Conservation (phyloP, 2,113 vertebrate genomes). For the Myotis lucifugus region DNA sequence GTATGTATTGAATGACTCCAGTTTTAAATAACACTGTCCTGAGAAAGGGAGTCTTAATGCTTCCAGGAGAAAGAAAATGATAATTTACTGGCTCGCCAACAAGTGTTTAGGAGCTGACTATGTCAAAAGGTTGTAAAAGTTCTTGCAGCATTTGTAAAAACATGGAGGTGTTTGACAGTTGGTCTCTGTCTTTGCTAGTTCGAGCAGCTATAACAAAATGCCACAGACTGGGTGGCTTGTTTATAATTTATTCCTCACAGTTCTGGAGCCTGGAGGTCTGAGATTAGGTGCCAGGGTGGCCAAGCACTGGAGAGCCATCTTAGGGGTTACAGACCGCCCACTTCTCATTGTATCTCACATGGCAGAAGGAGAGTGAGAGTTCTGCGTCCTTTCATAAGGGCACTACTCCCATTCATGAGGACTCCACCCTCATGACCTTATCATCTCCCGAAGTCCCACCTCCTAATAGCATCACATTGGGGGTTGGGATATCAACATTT, state of each 20-base stretch:
- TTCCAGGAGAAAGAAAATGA: slow-evolving; percentile 8
- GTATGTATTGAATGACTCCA: background rate
- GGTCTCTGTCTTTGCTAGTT: background rate
- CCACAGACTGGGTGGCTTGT: background rate
- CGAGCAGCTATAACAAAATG: background rate
- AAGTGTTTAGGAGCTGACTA: background rate
- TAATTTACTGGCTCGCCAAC: background rate
- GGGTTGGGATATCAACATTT: background rate
- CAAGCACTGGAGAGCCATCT: background rate
- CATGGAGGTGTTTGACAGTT: background rate
- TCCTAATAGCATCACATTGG: background rate
- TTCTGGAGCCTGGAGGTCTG: background rate
- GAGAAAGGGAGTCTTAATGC: background rate
- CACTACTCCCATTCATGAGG: background rate
- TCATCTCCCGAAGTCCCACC: background rate
- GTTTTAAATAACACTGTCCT: background rate
- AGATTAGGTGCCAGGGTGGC: background rate
- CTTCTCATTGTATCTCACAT: background rate
- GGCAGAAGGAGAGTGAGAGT: background rate
- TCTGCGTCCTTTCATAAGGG: background rate
- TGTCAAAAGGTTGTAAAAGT: background rate
- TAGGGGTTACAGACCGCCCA: background rate
- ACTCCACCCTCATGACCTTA: background rate
- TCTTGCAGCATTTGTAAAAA: background rate
- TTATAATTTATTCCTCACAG: background rate